Evolutionary conservation across 2,113 vertebrate genomes (phyloP).

Genomic region (Eurystomus gularis): DNA sequence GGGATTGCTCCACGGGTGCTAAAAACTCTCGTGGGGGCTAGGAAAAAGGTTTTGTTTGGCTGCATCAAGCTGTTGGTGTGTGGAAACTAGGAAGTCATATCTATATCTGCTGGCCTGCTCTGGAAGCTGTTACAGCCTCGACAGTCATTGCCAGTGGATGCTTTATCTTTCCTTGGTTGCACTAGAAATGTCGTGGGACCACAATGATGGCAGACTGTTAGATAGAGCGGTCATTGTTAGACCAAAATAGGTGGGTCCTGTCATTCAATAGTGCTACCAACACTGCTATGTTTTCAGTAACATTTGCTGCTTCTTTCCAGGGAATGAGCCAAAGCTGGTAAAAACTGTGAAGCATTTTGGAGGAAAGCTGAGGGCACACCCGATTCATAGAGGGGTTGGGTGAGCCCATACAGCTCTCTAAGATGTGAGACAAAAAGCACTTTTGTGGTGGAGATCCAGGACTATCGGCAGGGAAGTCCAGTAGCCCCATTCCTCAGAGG

Average conservation of each 20-base stretch:
- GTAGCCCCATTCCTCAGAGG: neutral
- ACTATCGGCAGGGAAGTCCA: neutral
- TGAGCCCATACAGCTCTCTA: accelerated
- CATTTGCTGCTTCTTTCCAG: neutral
- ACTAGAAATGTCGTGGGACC: neutral
- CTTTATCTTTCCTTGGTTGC: slow-evolving; percentile 19
- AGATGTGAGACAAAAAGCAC: neutral
- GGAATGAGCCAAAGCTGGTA: neutral
- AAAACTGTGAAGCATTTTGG: neutral
- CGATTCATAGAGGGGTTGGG: neutral
- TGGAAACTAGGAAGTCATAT: neutral
- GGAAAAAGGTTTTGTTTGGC: neutral
- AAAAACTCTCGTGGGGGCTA: neutral
- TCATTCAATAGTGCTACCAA: neutral
- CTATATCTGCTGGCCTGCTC: neutral
- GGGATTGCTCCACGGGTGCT: neutral
- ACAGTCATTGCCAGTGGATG: neutral
- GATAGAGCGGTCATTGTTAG: neutral
- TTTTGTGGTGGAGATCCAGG: neutral
- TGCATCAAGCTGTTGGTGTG: neutral
- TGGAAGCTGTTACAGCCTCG: slow-evolving; percentile 6
- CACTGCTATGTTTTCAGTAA: neutral
- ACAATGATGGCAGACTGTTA: neutral
- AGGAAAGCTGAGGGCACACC: neutral
- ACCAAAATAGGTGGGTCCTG: neutral